phyloP scores from a whole-genome alignment of 2,888 invertebrate species.

The Orthosia incerta region DNA sequence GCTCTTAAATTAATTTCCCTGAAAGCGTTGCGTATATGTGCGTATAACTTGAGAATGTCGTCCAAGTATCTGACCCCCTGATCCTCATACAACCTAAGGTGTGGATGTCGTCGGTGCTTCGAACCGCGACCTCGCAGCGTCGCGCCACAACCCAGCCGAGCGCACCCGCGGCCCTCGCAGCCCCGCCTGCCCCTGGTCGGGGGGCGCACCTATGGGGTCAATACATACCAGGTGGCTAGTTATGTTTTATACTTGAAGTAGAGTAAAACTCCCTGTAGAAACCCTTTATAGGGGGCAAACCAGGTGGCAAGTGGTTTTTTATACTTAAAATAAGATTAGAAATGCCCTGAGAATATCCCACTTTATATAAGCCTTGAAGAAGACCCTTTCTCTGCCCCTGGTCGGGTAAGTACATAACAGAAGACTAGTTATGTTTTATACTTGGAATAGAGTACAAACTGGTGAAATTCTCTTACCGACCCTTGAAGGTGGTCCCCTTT shows the following conservation, averaged over 20 bases:
- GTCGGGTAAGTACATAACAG: constrained; percentile 73
- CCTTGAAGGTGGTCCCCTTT: background rate
- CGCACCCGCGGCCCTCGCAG: constrained; percentile 60
- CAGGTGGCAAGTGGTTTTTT: too few species aligned
- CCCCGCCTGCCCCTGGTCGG: constrained; percentile 65
- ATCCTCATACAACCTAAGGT: constrained; percentile 61
- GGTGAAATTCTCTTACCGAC: background rate
- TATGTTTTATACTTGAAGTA: constrained; percentile 12
- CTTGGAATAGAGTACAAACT: background rate
- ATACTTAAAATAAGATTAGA: too few species aligned
- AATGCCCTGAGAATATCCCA: too few species aligned
- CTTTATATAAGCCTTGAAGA: too few species aligned
- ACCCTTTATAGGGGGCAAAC: background rate
- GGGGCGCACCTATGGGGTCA: constrained; percentile 75
- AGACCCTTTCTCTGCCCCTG: constrained; percentile 32
- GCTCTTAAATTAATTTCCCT: too few species aligned
- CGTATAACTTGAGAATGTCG: background rate
- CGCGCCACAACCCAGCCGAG: constrained; percentile 70
- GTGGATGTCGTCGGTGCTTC: constrained; percentile 84
- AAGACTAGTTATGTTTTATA: constrained; percentile 57
- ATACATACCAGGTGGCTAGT: constrained; percentile 76
- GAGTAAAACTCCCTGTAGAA: background rate
- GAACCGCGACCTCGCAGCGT: constrained; percentile 79
- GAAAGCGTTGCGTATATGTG: constrained; percentile 25
- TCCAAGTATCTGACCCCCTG: background rate